Conservation (phyloP, 2,888 invertebrate genomes). For the Laothoe populi region DNA sequence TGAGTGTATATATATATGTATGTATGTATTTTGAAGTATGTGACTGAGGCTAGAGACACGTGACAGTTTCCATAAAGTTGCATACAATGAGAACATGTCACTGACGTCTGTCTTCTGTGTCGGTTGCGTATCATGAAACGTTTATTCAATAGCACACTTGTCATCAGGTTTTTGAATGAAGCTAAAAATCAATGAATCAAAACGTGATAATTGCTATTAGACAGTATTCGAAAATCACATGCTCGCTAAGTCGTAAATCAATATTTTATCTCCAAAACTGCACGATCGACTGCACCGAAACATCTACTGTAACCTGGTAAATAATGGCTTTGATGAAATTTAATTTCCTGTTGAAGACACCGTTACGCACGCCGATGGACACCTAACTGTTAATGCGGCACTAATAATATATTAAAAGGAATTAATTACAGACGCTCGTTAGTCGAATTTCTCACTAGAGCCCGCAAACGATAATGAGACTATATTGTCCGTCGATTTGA, state of each 20-base stretch:
- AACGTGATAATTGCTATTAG: background rate
- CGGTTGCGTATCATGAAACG: too few relatives aligned
- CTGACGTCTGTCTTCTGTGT: too few relatives aligned
- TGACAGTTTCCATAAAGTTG: too few relatives aligned
- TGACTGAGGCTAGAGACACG: too few relatives aligned
- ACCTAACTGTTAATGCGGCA: conserved; percentile 18
- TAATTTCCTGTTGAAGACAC: conserved; percentile 21
- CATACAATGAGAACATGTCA: too few relatives aligned
- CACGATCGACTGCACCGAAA: background rate
- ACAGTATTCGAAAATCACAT: background rate
- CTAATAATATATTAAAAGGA: conserved; percentile 18
- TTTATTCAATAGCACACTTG: too few relatives aligned
- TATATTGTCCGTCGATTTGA: conserved; percentile 11
- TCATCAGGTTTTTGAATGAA: background rate
- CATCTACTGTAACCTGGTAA: background rate
- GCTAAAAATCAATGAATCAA: background rate
- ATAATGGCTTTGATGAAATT: conserved; percentile 11
- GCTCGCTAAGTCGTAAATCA: background rate
- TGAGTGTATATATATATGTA: too few relatives aligned
- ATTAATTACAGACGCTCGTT: conserved; percentile 19
- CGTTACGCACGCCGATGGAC: conserved; percentile 9
- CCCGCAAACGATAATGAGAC: conserved; percentile 5
- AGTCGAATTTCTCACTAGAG: conserved; percentile 20
- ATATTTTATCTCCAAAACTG: background rate
- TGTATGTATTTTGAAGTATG: too few relatives aligned